Base-by-base conservation (phyloP, 2,113 vertebrate genomes). In the Papio anubis region DNA sequence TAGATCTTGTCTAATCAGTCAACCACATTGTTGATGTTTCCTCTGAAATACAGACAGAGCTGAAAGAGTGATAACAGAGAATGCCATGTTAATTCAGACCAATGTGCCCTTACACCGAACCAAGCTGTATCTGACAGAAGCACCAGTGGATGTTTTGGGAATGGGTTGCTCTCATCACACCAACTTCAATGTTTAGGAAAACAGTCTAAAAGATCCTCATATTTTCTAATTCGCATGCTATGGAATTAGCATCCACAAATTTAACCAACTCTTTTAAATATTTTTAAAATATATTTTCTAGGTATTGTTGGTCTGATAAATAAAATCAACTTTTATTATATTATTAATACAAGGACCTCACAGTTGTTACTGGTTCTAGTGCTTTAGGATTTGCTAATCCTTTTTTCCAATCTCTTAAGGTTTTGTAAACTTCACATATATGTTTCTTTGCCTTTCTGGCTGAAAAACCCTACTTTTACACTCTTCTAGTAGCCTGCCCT, bases 221-320 rank as follows among this genome's bases (percentile, higher is more conserved):
- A 20, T 25, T 35, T 86, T 20, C 59, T 81, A 76, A 18, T 17
- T 72, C 86, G 72, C 50, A 38, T 59, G 59, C 23, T 72, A 18
- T 45, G 23, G 61, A 61, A 88, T 87, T 84, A 78, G 23, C 13
- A 8, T 13, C 70, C 40, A 8, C 35, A 81, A n/a, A 43, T n/a
- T 78, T 90, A 90, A 61, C n/a, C 27, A 87, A 61, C n/a, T 88
- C n/a, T 83, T 81, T 81, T 18, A 95, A 86, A 82, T n/a, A 94
- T 35, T n/a, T 83, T 55, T 7, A 55, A 55, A 20, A 55, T 55
- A 12, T 68, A 38, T 81, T 90, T 95, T 64, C 80, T 84, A 79
- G 21, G 48, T 72, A 48, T 73, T 93, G 79, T 57, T 68, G 40
- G 48, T 61, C 61, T 48, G 40, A 72, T 84, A 21, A 21, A 68